Evolutionary conservation across 1,140 invertebrate genomes (phyloP), one percentile per base, ranked within the genome.

Genomic region (Procambarus virginalis): DNA sequence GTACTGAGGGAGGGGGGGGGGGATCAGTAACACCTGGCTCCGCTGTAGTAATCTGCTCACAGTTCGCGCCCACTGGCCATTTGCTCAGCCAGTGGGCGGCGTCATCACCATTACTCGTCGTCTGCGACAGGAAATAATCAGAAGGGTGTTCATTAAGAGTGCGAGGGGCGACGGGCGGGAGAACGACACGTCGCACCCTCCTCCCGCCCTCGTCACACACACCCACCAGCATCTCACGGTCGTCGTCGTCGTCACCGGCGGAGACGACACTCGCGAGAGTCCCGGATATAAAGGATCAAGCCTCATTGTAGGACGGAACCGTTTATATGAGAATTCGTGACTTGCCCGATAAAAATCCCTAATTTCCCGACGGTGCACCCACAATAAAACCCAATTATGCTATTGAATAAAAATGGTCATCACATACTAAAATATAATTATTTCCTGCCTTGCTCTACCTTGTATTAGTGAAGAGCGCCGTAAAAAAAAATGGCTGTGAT

Each of bases 81-180:
- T 55, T 55, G 51, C 51, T 55, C 51, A 55, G 51, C 8, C 51
- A 9, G 68, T 8, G n/a, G n/a, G 68, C 22, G 68, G n/a, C 55
- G 22, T 34, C 22, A 58, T 81, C 51, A 34, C 51, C 79, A 81
- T 34, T 58, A 34, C 20, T 22, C 22, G 51, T 81, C 14, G 6
- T 60, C 79, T 55, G 49, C 12, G 51, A 81, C 79, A 81, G 79
- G 79, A 81, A 81, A 81, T 81, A 81, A 81, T 81, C 79, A 81
- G 9, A 8, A 81, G 22, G 51, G 20, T 34, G 49, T 58, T 60
- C 51, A 81, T 81, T 58, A 55, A 60, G 6, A 81, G 17, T 6
- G 22, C 51, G 22, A 46, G 79, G 5, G 12, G 3, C 4, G 60
- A 64, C 60, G 60, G 60, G 17, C 60, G 17, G 1, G 34, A 58